Base-by-base conservation (phyloP, 2,888 invertebrate genomes). In the Drosophila tripunctata region DNA sequence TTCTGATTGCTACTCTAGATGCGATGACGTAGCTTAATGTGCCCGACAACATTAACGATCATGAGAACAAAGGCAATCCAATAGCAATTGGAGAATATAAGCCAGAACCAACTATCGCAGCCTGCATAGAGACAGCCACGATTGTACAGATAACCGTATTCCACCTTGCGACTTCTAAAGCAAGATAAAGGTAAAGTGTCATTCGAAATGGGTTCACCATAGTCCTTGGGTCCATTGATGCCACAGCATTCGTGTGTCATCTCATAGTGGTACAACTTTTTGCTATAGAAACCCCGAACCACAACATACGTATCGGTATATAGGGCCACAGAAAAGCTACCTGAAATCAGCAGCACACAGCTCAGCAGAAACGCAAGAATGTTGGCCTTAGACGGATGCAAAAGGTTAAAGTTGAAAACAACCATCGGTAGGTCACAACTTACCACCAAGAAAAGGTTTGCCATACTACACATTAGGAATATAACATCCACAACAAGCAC, bases 301-400 rank as follows among this genome's bases (percentile, higher is more conserved):
- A 73, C 73, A n/a, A 61, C 40, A 36, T 70, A 73, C 1, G 57
- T 41, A 36, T 73, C 73, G 4, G 71, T 61, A 7, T 66, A 75
- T 7, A 1, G 36, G 0, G 50, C 17, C 3, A 74, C 50, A 1
- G 56, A 10, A 2, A 43, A 21, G 31, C 76, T 72, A 36, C 74
- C 74, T 0, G 50, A 44, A 4, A 76, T 5, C 14, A 74, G 22
- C 6, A 76, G n/a, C 4, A 52, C 33, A 1, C 33, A 1, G 2
- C 52, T 15, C 19, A 63, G 10, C 4, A 27, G 2, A n/a, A 50
- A 43, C 1, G 17, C 15, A 1, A 48, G 0, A 0, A 41, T 6
- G 1, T 62, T 56, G 0, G 62, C n/a, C 75, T 78, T n/a, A 5
- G 10, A 5, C 2, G 4, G 4, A 14, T 1, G 6, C 0, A 3